A percentile compares a stretch with the other conserved stretches of the same genome.
These are phyloP conservation scores for Nasonovia ribisnigri DNA, from an alignment of 2,888 invertebrate genomes.

Conservation along the genomic window DNA sequence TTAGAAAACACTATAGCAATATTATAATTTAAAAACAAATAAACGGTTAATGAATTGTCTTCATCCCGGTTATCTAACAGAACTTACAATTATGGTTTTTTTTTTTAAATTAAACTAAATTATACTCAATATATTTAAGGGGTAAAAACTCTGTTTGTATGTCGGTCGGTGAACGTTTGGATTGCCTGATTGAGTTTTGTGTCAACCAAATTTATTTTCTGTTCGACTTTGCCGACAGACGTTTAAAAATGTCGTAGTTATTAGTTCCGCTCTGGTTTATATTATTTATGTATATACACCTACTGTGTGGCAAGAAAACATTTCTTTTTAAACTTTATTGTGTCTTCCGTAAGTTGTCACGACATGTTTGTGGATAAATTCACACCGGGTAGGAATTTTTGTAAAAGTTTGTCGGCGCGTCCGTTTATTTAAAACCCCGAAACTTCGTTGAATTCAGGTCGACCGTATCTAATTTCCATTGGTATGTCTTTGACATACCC, in stretches of 20 bases:
- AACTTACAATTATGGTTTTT: neutral
- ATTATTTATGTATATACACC: neutral
- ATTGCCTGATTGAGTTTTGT: neutral
- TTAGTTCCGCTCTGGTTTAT: constrained; percentile 4
- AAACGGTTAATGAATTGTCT: neutral
- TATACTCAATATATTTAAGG: neutral
- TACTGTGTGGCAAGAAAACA: constrained; percentile 3
- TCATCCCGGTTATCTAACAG: neutral
- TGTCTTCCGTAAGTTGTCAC: constrained; percentile 27
- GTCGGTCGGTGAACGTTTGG: neutral
- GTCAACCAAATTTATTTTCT: neutral
- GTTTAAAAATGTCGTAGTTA: neutral
- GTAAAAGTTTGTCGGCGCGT: constrained; percentile 44
- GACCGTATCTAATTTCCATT: constrained; percentile 62
- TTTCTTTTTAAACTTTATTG: constrained; percentile 37
- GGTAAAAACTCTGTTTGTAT: neutral
- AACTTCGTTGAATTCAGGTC: constrained; percentile 57
- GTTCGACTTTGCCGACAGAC: neutral
- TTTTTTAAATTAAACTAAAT: neutral
- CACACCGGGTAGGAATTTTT: constrained; percentile 48
- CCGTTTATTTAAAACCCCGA: constrained; percentile 56
- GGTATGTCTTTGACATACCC: constrained; percentile 60
- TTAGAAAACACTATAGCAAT: neutral
- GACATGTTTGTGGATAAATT: constrained; percentile 45
- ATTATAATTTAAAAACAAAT: neutral